Evolutionary conservation across 2,113 vertebrate species (phyloP).

Genomic region (Himantopus leucocephalus): DNA sequence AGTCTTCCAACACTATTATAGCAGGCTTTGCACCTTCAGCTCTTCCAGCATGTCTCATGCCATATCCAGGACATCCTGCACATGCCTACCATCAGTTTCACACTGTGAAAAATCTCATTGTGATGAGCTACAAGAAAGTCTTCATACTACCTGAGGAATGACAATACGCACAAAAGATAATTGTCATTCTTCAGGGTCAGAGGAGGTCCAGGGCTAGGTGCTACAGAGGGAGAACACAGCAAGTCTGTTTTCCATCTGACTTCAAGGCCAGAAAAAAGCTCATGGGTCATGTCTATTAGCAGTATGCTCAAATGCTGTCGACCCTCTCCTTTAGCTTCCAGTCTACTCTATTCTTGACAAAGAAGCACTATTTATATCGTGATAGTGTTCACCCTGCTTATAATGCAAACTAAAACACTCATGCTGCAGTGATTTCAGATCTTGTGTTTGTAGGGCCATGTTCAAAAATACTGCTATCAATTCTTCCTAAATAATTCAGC

Average conservation of each 20-base stretch:
- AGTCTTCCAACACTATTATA: not conserved
- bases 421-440: not conserved
- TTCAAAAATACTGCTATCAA: not conserved
- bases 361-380: not conserved
- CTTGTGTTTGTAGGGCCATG: not conserved
- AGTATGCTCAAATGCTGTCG: not conserved
- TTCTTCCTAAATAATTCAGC: not conserved
- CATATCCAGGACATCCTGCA: not conserved
- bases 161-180: not conserved
- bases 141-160: not conserved
- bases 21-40: not conserved
- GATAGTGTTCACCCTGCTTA: not conserved
- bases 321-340: not conserved
- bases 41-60: not conserved
- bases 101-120: not conserved
- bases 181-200: not conserved
- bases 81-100: not conserved
- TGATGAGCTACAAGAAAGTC: not conserved
- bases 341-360: not conserved
- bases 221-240: not conserved
- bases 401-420: not conserved
- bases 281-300: not conserved
- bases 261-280: not conserved
- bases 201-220: not conserved
- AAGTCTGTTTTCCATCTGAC: not conserved